Percentiles rank a stretch among this genome's conserved stretches.
Conservation (phyloP, 2,113 vertebrate genomes). For the Chelonoidis abingdonii region DNA sequence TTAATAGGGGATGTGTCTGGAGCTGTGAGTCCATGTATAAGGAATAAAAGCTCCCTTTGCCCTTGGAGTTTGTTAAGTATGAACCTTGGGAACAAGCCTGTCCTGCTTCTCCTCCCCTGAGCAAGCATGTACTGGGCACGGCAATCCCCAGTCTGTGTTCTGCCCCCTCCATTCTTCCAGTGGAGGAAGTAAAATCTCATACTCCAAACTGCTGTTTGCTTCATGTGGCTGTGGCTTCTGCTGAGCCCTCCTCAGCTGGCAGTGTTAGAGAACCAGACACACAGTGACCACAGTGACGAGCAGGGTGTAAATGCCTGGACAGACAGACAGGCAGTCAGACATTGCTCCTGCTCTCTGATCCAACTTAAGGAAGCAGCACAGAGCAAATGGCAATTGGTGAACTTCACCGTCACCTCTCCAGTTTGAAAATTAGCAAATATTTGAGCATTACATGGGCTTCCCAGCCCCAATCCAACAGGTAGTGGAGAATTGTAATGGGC, state of each 20-base stretch:
- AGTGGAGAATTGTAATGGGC: not conserved
- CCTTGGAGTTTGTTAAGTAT: not conserved
- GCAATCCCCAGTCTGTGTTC: not conserved
- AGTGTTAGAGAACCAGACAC: not conserved
- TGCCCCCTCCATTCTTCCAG: not conserved
- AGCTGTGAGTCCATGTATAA: not conserved
- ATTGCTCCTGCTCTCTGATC: not conserved
- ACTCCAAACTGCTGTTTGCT: not conserved
- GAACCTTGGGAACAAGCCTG: not conserved
- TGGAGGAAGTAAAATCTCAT: not conserved
- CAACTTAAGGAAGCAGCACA: not conserved
- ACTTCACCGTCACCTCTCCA: not conserved
- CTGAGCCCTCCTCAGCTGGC: not conserved
- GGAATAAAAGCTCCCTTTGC: not conserved
- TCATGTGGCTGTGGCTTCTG: not conserved
- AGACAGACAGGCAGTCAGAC: not conserved
- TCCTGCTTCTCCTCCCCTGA: not conserved
- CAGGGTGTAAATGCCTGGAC: not conserved
- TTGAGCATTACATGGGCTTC: not conserved
- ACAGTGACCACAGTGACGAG: not conserved
- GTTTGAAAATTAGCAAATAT: not conserved
- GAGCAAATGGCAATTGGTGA: not conserved
- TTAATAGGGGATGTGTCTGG: not conserved
- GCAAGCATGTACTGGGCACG: not conserved
- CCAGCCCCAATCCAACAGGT: not conserved